Evolutionary conservation across 2,113 vertebrate species (phyloP), one percentile per base, ranked within the genome.

Genomic region (Rhinolophus sinicus): DNA sequence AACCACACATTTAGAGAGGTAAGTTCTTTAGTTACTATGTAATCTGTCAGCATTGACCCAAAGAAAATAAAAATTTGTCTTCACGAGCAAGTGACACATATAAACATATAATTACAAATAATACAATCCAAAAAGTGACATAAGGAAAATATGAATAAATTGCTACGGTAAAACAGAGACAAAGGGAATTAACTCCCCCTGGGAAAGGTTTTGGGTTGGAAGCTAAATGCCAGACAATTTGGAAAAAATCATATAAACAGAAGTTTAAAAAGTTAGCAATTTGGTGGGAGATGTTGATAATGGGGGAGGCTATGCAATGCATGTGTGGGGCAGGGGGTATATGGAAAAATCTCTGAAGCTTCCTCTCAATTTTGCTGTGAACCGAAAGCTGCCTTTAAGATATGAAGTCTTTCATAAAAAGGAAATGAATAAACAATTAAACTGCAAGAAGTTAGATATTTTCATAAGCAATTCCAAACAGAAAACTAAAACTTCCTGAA

Each of bases 41-140:
- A 64, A 26, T 80, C 22, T 82, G 33, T 84, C 6, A 30, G 30
- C 8, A 84, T 6, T 84, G 18, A 62, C 16, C 13, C 64, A 94
- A 93, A 93, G n/a, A 50, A 95, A 80, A 56, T 56, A 70, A 89
- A 86, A 94, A 50, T 60, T 33, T 67, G 16, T 77, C 56, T 52
- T 93, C 38, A 88, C 77, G 26, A 85, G 60, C 90, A 80, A 62
- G n/a, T 47, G 4, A 60, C 16, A 9, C 24, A 50, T 69, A 8
- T 62, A 94, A 81, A 93, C 16, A 28, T 75, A 21, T 14, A 94
- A 82, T 52, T 82, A 76, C 44, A 76, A 11, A 82, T 35, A 76
- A 88, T 83, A 56, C 60, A 89, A 56, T 38, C 93, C 64, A 19
- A 92, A 22, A 90, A 95, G 38, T 52, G 18, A 77, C 13, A 87